Evolutionary conservation across 1,140 invertebrate species (phyloP).

Genomic region (Euschistus heros): DNA sequence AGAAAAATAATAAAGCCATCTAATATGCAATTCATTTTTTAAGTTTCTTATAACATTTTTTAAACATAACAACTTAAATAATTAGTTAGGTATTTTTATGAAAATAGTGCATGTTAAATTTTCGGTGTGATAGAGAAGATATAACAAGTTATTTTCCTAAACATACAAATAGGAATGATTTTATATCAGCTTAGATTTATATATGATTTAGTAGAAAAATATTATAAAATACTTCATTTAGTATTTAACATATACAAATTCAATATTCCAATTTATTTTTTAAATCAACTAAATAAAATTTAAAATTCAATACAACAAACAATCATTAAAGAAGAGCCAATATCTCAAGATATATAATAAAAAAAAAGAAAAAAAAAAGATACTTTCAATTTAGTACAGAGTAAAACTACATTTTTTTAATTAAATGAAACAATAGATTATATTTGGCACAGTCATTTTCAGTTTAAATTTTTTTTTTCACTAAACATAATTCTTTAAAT

Average conservation of each 20-base stretch:
- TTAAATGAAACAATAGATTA: too few species aligned
- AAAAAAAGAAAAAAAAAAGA: neutral
- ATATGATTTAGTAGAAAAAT: slow-evolving; percentile 9
- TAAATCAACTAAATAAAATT: neutral
- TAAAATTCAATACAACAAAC: neutral
- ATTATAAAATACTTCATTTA: slow-evolving; percentile 1
- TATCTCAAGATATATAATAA: neutral
- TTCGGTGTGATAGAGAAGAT: neutral
- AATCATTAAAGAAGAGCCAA: neutral
- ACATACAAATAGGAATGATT: neutral
- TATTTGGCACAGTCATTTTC: too few species aligned
- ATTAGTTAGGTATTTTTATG: slow-evolving; percentile 5
- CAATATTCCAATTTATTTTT: neutral
- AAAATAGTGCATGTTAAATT: slow-evolving; percentile 3
- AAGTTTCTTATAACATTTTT: neutral
- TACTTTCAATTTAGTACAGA: neutral
- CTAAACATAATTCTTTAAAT: too few species aligned
- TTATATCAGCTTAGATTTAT: neutral
- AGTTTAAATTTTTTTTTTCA: too few species aligned
- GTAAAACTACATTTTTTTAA: neutral
- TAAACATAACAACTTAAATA: neutral
- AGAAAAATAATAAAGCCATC: neutral
- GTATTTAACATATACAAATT: neutral
- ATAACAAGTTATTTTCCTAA: neutral
- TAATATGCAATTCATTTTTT: neutral